Evolutionary conservation across 2,888 invertebrate genomes (phyloP).

Genomic region (Augochlorella aurata): DNA sequence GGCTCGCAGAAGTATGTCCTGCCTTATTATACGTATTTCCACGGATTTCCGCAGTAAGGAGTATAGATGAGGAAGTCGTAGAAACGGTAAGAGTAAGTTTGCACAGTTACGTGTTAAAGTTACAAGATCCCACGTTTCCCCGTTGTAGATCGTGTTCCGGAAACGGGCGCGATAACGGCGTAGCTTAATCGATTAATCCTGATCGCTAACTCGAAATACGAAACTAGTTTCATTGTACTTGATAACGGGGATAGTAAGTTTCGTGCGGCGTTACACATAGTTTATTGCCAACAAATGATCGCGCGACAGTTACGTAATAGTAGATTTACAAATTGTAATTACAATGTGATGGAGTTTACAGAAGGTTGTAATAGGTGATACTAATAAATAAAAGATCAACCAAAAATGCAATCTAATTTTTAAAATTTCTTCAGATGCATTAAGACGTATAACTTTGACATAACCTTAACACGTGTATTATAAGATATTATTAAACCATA

Average conservation of each 20-base stretch:
- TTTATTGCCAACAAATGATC: neutral
- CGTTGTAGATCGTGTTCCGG: slow-evolving; percentile 46
- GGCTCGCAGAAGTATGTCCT: neutral
- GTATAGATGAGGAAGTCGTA: neutral
- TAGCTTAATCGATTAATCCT: slow-evolving; percentile 58
- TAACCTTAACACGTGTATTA: no score
- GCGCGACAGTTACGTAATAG: neutral
- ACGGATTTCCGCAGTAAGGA: no score
- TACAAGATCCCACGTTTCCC: slow-evolving; percentile 46
- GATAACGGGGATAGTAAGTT: slow-evolving; percentile 32
- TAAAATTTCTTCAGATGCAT: no score
- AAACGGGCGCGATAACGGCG: slow-evolving; percentile 45
- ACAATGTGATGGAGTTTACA: neutral
- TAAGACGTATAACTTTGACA: no score
- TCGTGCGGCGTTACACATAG: neutral
- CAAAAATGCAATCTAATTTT: no score
- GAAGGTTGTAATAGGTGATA: neutral
- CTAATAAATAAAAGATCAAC: no score
- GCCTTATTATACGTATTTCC: neutral
- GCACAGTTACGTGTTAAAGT: slow-evolving; percentile 47
- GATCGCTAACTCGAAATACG: slow-evolving; percentile 46
- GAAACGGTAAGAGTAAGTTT: neutral
- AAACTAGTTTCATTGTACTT: slow-evolving; percentile 18
- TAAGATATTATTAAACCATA: no score
- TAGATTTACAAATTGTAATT: neutral